Conservation (phyloP, 2,888 invertebrate genomes). For the Tenthredo distinguenda region DNA sequence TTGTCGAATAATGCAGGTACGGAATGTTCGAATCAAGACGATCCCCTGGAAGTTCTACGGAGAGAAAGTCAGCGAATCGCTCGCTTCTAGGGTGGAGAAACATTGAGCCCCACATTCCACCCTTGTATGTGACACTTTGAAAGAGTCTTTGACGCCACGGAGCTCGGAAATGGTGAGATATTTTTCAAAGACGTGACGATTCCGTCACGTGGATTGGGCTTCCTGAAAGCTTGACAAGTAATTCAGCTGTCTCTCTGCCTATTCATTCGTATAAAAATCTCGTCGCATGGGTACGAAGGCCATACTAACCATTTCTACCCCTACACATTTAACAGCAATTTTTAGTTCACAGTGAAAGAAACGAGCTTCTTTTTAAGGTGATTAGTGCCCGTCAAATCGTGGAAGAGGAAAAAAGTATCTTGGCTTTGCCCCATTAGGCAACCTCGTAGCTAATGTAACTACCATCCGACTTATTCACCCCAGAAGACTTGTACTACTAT, state of each 20-base stretch:
- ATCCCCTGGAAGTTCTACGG: background rate
- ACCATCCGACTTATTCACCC: constrained; percentile 3
- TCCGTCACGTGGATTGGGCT: background rate
- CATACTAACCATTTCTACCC: background rate
- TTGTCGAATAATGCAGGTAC: background rate
- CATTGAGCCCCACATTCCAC: constrained; percentile 20
- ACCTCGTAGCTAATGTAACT: constrained; percentile 13
- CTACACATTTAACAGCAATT: background rate
- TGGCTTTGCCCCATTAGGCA: background rate
- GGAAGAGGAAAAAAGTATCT: constrained; percentile 16
- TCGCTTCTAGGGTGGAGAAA: background rate
- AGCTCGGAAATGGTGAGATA: background rate
- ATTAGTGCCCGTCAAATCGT: constrained; percentile 29
- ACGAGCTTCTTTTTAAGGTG: constrained; percentile 24
- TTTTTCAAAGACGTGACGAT: background rate
- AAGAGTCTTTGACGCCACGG: background rate
- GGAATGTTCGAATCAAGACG: background rate
- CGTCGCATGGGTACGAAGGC: background rate
- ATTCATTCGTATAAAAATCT: background rate
- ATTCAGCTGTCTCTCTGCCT: background rate
- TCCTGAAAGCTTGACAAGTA: background rate
- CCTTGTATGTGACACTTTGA: constrained; percentile 27
- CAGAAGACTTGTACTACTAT: constrained; percentile 3
- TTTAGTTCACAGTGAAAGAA: background rate
- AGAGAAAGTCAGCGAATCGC: background rate